A percentile compares a stretch with the other conserved stretches of the same genome.
Conservation (phyloP, 2,888 invertebrate species). For the Iselma pallidipennis region DNA sequence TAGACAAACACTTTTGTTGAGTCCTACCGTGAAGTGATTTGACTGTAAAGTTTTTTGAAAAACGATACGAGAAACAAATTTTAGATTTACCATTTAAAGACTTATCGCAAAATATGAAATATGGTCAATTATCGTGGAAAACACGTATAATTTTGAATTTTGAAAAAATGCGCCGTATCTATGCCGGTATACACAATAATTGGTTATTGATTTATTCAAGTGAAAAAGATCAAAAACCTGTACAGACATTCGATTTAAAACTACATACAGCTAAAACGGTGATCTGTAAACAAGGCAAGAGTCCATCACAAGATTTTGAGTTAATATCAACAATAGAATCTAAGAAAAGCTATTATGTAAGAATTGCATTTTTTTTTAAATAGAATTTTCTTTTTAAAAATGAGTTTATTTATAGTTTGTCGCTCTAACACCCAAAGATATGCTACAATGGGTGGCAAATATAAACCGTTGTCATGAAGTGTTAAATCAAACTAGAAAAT, state of each 20-base stretch:
- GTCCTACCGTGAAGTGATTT: no score
- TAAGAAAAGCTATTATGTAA: conserved; percentile 17
- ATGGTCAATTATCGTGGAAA: conserved; percentile 37
- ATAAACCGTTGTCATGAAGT: conserved; percentile 36
- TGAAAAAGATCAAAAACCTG: conserved; percentile 38
- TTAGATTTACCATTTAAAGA: conserved; percentile 40
- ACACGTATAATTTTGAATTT: conserved; percentile 37
- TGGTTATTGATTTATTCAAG: conserved; percentile 41
- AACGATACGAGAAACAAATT: no score
- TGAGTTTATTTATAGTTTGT: conserved; percentile 39
- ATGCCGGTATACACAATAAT: conserved; percentile 36
- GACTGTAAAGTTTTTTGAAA: no score
- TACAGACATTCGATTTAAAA: conserved; percentile 35
- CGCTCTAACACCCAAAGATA: conserved; percentile 41
- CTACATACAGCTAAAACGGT: conserved; percentile 31
- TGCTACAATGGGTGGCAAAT: conserved; percentile 41
- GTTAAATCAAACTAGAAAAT: background rate
- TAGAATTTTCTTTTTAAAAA: background rate
- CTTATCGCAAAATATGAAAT: conserved; percentile 33
- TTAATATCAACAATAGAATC: conserved; percentile 10
- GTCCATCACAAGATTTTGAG: conserved; percentile 14
- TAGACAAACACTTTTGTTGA: no score
- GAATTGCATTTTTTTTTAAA: background rate
- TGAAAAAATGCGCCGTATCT: conserved; percentile 36
- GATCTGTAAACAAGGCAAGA: conserved; percentile 10